Evolutionary conservation across 2,888 invertebrate genomes (phyloP).

Genomic region (Lamproptera curius): DNA sequence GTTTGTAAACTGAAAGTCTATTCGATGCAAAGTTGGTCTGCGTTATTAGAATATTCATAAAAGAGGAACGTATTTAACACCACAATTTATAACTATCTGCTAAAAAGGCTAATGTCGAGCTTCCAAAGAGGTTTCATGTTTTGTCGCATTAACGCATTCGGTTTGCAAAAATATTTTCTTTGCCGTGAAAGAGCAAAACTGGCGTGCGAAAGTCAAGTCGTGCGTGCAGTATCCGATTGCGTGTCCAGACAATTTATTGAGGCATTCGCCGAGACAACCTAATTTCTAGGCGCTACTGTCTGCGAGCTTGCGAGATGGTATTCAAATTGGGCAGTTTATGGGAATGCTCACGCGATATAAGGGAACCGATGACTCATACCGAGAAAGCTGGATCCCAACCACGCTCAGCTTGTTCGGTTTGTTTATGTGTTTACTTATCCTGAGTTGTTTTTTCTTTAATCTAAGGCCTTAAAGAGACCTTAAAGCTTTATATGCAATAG

Average conservation of each 20-base stretch:
- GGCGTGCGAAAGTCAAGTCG: conserved; percentile 34
- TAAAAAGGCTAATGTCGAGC: no score
- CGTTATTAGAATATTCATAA: no score
- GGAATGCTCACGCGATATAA: conserved; percentile 45
- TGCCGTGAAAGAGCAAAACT: conserved; percentile 18
- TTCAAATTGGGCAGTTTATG: conserved; percentile 47
- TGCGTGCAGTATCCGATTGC: conserved; percentile 39
- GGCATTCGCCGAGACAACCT: conserved; percentile 47
- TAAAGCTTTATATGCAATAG: no score
- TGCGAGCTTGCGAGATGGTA: conserved; percentile 49
- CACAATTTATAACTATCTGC: no score
- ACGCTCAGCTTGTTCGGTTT: no score
- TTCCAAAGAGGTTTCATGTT: neutral
- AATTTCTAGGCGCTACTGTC: conserved; percentile 63
- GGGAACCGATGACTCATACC: conserved; percentile 12
- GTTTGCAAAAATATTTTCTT: neutral
- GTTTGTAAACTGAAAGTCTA: no score
- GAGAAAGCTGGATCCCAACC: no score
- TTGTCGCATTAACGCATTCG: neutral
- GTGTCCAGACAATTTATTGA: conserved; percentile 46
- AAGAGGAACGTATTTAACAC: no score
- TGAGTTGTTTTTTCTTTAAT: no score
- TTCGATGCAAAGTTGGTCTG: no score
- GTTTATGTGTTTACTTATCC: no score
- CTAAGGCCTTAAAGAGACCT: no score